Percentiles rank a stretch among this genome's conserved stretches.
Conservation (phyloP, 2,888 invertebrate species). For the Torymus tubicola region DNA sequence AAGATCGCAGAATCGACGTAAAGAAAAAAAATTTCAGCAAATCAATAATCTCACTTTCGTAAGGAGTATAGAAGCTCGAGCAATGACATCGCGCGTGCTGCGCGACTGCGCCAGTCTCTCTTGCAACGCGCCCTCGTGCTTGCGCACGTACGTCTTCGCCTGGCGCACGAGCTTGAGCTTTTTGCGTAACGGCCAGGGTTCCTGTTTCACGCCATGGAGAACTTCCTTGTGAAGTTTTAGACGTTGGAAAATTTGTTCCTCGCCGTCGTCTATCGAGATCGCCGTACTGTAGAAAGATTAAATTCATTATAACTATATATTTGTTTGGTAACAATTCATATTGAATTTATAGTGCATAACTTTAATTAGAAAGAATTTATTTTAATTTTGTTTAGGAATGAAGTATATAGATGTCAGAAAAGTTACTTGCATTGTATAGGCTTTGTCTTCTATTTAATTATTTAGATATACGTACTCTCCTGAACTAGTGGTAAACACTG, state of each 20-base stretch:
- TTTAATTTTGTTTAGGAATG: too few species aligned
- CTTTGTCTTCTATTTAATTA: too few species aligned
- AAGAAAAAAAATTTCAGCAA: background rate
- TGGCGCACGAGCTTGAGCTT: slow-evolving; percentile 89
- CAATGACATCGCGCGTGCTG: slow-evolving; percentile 90
- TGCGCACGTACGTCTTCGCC: slow-evolving; percentile 91
- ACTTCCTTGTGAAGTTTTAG: slow-evolving; percentile 95
- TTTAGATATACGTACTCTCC: slow-evolving; percentile 83
- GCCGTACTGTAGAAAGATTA: slow-evolving; percentile 80
- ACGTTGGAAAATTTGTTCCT: slow-evolving; percentile 94
- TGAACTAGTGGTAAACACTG: slow-evolving; percentile 91
- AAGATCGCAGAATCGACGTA: too few species aligned
- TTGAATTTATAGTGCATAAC: too few species aligned
- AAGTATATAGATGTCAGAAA: too few species aligned
- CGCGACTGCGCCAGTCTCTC: slow-evolving; percentile 92
- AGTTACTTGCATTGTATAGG: too few species aligned
- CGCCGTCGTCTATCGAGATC: slow-evolving; percentile 87
- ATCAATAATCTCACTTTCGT: slow-evolving; percentile 80
- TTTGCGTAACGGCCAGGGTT: slow-evolving; percentile 89
- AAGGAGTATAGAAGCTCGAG: slow-evolving; percentile 88
- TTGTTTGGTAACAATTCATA: too few species aligned
- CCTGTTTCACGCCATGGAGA: slow-evolving; percentile 89
- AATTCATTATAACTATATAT: too few species aligned
- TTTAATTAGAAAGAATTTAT: too few species aligned
- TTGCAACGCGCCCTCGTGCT: slow-evolving; percentile 93